Evolutionary conservation across 2,797 vertebrate genomes (phyloP).

Genomic region (Falco peregrinus): DNA sequence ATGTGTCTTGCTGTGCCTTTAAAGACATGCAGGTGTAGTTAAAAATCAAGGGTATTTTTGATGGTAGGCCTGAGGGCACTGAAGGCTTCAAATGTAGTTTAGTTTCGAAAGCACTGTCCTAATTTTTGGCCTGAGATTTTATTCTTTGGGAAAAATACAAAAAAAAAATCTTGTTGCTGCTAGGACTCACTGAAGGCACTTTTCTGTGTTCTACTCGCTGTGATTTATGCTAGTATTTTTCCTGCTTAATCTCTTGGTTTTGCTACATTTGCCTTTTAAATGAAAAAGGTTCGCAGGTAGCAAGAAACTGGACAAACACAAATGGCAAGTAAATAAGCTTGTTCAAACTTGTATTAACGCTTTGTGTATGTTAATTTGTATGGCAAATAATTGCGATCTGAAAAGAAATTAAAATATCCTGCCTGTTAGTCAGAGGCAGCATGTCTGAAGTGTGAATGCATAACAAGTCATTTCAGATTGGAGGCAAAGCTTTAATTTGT

Average conservation of each 20-base stretch:
- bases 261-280: not conserved
- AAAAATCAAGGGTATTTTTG: conserved; percentile 3
- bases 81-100: not conserved
- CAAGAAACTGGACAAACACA: not conserved
- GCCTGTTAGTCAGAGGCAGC: not conserved
- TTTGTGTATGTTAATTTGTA: not conserved
- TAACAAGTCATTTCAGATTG: not conserved
- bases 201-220: not conserved
- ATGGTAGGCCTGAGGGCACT: not conserved
- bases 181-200: not conserved
- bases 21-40: not conserved
- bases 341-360: not conserved
- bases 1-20: not conserved
- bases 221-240: not conserved
- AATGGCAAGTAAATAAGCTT: not conserved
- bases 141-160: not conserved
- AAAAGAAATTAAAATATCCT: not conserved
- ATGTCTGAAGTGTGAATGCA: not conserved
- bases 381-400: not conserved
- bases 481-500: not conserved
- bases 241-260: not conserved
- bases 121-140: not conserved
- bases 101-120: not conserved
- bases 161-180: not conserved
- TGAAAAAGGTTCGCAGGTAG: not conserved